Evolutionary conservation across 2,888 invertebrate genomes (phyloP).

Genomic region (Drymonia ruficornis): DNA sequence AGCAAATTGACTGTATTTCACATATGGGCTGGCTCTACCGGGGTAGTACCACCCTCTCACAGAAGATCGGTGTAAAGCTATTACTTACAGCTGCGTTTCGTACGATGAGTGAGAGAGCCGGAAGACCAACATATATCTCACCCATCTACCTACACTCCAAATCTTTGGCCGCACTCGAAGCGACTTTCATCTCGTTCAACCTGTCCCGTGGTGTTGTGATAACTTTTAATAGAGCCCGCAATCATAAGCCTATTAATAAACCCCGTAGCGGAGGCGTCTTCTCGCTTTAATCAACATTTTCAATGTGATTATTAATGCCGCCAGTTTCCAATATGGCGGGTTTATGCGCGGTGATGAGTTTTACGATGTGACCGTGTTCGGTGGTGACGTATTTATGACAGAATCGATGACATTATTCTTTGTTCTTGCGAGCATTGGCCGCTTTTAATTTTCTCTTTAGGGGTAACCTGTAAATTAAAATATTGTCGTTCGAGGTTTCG

Average conservation of each 20-base stretch:
- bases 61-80: too few relatives aligned
- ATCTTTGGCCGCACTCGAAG: constrained; percentile 46
- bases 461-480: constrained; percentile 7
- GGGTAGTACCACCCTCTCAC: too few relatives aligned
- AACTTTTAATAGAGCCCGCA: constrained; percentile 67
- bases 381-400: constrained; percentile 39
- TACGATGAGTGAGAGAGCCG: too few relatives aligned
- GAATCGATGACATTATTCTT: constrained; percentile 35
- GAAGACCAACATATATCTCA: too few relatives aligned
- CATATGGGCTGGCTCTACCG: too few relatives aligned
- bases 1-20: too few relatives aligned
- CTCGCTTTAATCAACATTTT: constrained; percentile 72
- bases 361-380: constrained; percentile 37
- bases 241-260: constrained; percentile 73
- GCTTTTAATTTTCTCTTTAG: constrained; percentile 14
- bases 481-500: neutral
- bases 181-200: constrained; percentile 53
- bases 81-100: too few relatives aligned
- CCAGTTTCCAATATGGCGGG: constrained; percentile 48
- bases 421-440: constrained; percentile 21
- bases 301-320: constrained; percentile 68
- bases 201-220: constrained; percentile 59
- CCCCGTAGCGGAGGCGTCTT: constrained; percentile 56
- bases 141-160: constrained; percentile 10
- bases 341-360: constrained; percentile 44